Evolutionary conservation across 2,888 invertebrate species (phyloP), one percentile per base, ranked within the genome.

Genomic region (Diabrotica balteata): DNA sequence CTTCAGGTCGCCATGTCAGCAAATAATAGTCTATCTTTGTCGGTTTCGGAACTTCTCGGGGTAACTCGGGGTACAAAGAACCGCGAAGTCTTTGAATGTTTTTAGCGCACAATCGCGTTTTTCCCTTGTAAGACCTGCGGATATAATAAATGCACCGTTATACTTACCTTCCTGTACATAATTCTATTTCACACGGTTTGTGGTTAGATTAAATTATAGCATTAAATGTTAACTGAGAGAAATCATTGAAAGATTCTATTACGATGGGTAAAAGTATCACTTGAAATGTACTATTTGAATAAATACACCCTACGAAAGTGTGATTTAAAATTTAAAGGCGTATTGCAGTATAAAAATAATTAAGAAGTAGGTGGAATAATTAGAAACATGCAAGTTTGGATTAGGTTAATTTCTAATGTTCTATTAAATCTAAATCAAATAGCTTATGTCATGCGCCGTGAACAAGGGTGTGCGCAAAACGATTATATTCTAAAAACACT

Each of bases 1-100:
- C 84, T 82, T 81, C 80, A 85, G 83, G 84, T 82, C 85, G 85
- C 85, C 85, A 85, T 85, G 85, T 85, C 85, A 85, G 85, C 85
- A 85, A 72, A 68, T 68, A 80, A 81, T 72, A 78, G 80, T 80
- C 80, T 78, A 77, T 77, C 80, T 79, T 78, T 77, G 76, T 78
- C 77, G 65, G 75, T 75, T 71, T 82, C 82, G 82, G 81, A 72
- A 72, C 63, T 60, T 72, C 73, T 83, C 83, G 82, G 83, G 83
- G 83, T 83, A 76, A 81, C 75, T 83, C 83, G 83, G 82, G 82
- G 82, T 80, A 78, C 76, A 76, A 77, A 79, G 79, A 80, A 80
- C 80, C 80, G 81, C 81, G 80, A 81, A 81, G 77, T 76, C 78
- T 81, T 80, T 77, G 78, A 81, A 80, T 79, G 76, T 79, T 80